A percentile compares a stretch with the other conserved stretches of the same genome.
These are phyloP conservation scores for Elysia chlorotica DNA, from an alignment of 1,140 invertebrate species.

Conservation along the genomic window DNA sequence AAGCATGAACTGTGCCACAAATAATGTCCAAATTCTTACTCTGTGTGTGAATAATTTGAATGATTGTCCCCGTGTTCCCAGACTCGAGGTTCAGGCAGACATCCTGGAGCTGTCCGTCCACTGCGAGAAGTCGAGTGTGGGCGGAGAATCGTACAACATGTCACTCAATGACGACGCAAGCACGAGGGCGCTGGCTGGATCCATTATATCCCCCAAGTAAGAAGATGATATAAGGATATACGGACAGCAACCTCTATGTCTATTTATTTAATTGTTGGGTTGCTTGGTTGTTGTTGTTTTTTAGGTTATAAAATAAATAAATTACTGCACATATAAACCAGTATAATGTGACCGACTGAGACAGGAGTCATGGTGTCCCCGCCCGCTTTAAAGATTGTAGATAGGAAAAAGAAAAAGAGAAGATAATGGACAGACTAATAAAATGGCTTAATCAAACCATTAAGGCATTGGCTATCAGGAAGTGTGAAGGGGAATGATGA, in stretches of 20 bases:
- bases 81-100: slow-evolving; percentile 79
- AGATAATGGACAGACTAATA: no score
- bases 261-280: neutral
- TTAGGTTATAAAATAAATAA: neutral
- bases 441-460: no score
- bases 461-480: no score
- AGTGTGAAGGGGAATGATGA: no score
- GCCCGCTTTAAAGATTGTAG: no score
- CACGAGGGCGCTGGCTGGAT: slow-evolving; percentile 69
- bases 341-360: no score
- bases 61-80: no score
- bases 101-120: slow-evolving; percentile 65
- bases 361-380: no score
- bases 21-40: no score
- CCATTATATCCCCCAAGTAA: slow-evolving; percentile 77
- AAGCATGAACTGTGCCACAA: no score
- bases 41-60: no score
- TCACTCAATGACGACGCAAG: slow-evolving; percentile 73
- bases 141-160: slow-evolving; percentile 75
- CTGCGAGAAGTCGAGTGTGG: slow-evolving; percentile 73
- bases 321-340: neutral
- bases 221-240: slow-evolving; percentile 29
- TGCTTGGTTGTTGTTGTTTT: neutral
- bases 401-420: no score
- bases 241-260: neutral